phyloP scores from a whole-genome alignment of 2,797 vertebrate genomes.

The Siniperca scherzeri region DNA sequence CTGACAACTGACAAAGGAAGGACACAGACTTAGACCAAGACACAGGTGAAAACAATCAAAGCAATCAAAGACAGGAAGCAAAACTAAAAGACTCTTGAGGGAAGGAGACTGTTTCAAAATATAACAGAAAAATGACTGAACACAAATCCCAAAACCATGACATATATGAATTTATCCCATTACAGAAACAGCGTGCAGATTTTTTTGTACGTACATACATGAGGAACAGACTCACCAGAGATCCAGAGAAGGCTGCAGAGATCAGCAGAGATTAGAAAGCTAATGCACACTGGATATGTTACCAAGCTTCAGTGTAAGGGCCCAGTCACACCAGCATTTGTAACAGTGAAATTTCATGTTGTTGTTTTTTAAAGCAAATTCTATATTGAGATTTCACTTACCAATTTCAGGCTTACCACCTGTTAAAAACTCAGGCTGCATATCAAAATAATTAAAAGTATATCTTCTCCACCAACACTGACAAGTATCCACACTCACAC shows the following conservation, averaged over 20 bases:
- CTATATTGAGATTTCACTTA: background rate
- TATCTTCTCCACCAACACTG: background rate
- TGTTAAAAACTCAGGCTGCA: background rate
- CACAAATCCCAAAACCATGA: no score
- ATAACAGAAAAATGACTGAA: no score
- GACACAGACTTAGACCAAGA: no score
- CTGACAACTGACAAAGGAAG: no score
- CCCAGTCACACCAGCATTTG: background rate
- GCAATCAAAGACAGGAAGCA: no score
- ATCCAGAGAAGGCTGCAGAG: background rate
- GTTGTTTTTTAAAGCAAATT: no score
- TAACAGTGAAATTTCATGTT: background rate
- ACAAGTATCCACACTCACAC: background rate
- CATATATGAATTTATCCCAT: conserved; percentile 18
- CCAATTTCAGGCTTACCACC: background rate
- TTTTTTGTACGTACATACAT: background rate
- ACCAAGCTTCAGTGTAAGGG: background rate
- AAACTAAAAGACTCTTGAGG: no score
- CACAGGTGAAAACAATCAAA: no score
- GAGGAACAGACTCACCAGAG: conserved; percentile 2
- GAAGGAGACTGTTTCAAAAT: no score
- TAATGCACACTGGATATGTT: background rate
- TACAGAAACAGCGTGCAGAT: background rate
- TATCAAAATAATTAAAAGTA: background rate
- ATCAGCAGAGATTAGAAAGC: conserved; percentile 1